Evolutionary conservation across 2,888 invertebrate species (phyloP).

Genomic region (Parnassius orleans): DNA sequence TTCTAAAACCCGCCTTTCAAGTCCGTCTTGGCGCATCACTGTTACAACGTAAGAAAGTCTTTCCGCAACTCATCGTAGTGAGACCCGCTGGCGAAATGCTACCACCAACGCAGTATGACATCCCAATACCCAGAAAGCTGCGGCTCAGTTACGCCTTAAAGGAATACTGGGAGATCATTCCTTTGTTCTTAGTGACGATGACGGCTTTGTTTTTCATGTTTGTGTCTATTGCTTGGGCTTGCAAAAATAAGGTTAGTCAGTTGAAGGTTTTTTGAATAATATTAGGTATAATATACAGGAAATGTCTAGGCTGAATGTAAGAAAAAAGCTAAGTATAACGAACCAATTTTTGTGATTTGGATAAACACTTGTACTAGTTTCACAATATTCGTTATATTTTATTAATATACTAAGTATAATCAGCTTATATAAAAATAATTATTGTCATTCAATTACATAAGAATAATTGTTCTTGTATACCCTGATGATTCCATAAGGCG

Average conservation of each 20-base stretch:
- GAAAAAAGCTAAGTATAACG: too few species aligned
- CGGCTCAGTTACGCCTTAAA: constrained; percentile 41
- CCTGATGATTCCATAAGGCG: too few species aligned
- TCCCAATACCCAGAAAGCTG: constrained; percentile 46
- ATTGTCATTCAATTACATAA: too few species aligned
- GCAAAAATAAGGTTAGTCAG: constrained; percentile 52
- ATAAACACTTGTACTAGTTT: too few species aligned
- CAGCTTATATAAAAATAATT: too few species aligned
- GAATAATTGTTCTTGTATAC: too few species aligned
- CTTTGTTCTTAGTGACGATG: constrained; percentile 47
- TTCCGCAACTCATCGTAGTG: constrained; percentile 3
- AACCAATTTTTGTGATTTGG: too few species aligned
- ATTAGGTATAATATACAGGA: too few species aligned
- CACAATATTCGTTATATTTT: too few species aligned
- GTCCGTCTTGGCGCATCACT: constrained; percentile 9
- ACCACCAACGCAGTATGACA: constrained; percentile 62
- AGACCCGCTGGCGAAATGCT: constrained; percentile 36
- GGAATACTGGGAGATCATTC: constrained; percentile 62
- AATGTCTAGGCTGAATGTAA: too few species aligned
- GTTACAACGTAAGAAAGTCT: constrained; percentile 28
- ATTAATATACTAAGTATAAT: too few species aligned
- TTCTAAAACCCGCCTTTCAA: constrained; percentile 37
- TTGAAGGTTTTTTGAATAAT: neutral
- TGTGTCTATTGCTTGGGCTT: constrained; percentile 44
- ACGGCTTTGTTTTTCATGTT: constrained; percentile 38